Percentiles rank a stretch among this genome's conserved stretches.
phyloP scores from a whole-genome alignment of 2,888 invertebrate species.

The Mythimna impura region DNA sequence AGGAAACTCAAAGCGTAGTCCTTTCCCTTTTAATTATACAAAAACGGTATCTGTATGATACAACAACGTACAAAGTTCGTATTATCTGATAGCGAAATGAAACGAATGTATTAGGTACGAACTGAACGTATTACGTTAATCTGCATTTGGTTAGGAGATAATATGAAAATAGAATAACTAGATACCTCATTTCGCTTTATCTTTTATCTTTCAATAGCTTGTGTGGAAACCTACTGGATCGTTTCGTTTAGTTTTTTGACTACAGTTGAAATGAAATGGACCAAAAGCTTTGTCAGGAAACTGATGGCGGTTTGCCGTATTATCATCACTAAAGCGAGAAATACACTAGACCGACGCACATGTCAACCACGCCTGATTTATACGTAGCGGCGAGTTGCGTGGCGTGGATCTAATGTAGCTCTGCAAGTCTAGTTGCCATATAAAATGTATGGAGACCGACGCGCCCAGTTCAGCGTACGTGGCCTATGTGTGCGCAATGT shows the following conservation, averaged over 20 bases:
- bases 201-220: slow-evolving; percentile 1
- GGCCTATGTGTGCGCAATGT: too few relatives aligned
- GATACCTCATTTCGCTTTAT: slow-evolving; percentile 1
- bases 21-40: too few relatives aligned
- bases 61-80: background rate
- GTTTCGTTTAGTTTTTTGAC: slow-evolving; percentile 13
- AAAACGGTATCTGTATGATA: background rate
- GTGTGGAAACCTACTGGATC: slow-evolving; percentile 16
- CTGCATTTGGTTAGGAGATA: slow-evolving; percentile 24
- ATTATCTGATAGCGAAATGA: slow-evolving; percentile 12
- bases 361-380: too few relatives aligned
- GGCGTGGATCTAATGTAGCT: too few relatives aligned
- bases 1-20: too few relatives aligned
- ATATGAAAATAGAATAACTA: slow-evolving; percentile 23
- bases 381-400: too few relatives aligned
- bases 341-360: too few relatives aligned
- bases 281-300: slow-evolving; percentile 24
- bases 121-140: slow-evolving; percentile 2
- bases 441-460: too few relatives aligned
- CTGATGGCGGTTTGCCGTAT: slow-evolving; percentile 5
- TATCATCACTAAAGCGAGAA: background rate
- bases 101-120: background rate
- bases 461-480: too few relatives aligned
- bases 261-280: background rate
- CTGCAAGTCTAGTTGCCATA: too few relatives aligned